These are phyloP conservation scores for Papilio helenus DNA, from an alignment of 1,140 invertebrate species.

Conservation along the genomic window DNA sequence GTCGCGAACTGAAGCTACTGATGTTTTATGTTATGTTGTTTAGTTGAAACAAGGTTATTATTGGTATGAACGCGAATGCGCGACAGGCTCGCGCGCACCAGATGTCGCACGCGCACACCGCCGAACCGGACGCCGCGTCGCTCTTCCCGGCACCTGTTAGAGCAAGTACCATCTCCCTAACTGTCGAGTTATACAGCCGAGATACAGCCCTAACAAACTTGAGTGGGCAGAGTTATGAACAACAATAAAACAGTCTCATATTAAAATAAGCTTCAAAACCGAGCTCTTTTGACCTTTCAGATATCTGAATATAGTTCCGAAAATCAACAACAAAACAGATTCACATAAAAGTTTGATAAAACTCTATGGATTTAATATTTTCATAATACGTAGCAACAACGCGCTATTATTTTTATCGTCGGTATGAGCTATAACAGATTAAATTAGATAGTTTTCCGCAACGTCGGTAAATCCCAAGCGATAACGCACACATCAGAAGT, in stretches of 20 bases:
- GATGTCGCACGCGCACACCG: conserved; percentile 76
- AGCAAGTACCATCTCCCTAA: conserved; percentile 47
- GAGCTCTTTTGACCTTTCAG: background rate
- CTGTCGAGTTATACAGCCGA: background rate
- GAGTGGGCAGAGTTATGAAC: too few relatives aligned
- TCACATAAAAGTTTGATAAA: background rate
- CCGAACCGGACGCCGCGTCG: conserved; percentile 75
- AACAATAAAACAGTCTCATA: background rate
- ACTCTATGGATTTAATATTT: background rate
- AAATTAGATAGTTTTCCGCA: conserved; percentile 22
- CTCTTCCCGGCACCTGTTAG: conserved; percentile 74
- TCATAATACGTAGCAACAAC: conserved; percentile 19
- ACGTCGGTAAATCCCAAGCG: conserved; percentile 25
- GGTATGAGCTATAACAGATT: background rate
- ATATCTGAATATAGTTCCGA: background rate
- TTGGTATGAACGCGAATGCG: conserved; percentile 65
- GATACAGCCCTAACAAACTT: background rate
- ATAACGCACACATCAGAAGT: conserved; percentile 23
- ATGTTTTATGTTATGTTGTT: conserved; percentile 60
- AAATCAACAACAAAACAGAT: background rate
- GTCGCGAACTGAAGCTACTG: conserved; percentile 45
- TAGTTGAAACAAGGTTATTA: conserved; percentile 55
- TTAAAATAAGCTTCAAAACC: background rate
- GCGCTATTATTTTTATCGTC: conserved; percentile 21
- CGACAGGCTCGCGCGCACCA: conserved; percentile 69